These are phyloP conservation scores for Chloromyia formosa DNA, from an alignment of 2,888 invertebrate species.

Conservation along the genomic window DNA sequence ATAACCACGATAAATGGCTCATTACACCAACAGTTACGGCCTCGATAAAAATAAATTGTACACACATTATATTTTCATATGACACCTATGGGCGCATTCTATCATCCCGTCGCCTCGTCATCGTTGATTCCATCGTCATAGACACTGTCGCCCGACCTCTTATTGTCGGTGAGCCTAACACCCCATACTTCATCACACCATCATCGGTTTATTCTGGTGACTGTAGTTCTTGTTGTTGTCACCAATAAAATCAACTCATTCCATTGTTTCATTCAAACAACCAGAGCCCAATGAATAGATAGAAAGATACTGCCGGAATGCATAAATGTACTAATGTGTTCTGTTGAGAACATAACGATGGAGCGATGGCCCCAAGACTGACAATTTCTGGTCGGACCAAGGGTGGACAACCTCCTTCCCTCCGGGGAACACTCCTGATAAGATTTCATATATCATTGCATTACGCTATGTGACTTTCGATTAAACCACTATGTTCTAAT, in stretches of 20 bases:
- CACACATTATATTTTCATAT: constrained; percentile 16
- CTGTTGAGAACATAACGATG: background rate
- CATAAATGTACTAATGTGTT: background rate
- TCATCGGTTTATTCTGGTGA: no score
- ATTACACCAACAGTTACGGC: constrained; percentile 33
- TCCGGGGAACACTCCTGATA: background rate
- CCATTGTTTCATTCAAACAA: no score
- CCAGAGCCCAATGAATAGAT: no score
- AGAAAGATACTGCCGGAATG: background rate
- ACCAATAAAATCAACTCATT: no score
- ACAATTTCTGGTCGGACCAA: no score
- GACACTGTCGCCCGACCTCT: background rate
- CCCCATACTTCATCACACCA: no score
- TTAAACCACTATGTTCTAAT: constrained; percentile 17
- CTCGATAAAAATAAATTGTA: constrained; percentile 34
- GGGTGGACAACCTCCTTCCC: background rate
- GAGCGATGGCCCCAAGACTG: background rate
- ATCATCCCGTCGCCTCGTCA: background rate
- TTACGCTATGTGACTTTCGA: constrained; percentile 20
- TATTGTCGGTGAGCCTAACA: background rate
- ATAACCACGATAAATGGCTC: constrained; percentile 27
- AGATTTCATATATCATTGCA: constrained; percentile 25
- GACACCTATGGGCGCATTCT: constrained; percentile 27
- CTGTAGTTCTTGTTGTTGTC: no score
- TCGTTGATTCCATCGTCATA: background rate